Conservation (phyloP, 2,113 vertebrate genomes). For the Engystomops pustulosus region DNA sequence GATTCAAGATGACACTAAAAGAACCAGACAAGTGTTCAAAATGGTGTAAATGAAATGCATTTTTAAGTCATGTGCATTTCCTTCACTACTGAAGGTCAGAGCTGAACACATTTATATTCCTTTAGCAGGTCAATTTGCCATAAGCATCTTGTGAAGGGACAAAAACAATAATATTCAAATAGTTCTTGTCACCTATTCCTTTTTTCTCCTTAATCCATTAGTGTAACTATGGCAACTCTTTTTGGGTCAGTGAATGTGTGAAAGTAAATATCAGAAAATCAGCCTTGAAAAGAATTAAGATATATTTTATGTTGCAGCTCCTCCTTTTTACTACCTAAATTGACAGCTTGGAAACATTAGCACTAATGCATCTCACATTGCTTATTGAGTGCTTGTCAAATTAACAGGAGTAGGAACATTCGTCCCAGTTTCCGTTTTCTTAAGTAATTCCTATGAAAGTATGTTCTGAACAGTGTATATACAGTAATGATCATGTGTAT, state of each 20-base stretch:
- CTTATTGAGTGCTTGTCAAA: slow-evolving; percentile 35
- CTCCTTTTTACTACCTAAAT: slow-evolving; percentile 8
- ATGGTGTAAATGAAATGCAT: slow-evolving; percentile 20
- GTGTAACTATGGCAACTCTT: slow-evolving; percentile 28
- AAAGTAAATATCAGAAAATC: slow-evolving; percentile 24
- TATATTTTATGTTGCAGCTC: slow-evolving; percentile 35
- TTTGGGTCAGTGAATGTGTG: slow-evolving; percentile 5
- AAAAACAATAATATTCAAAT: slow-evolving; percentile 28
- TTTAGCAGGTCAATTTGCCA: slow-evolving; percentile 21
- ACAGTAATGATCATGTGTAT: too few species aligned
- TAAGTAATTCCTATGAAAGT: neutral
- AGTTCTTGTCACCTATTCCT: slow-evolving; percentile 13
- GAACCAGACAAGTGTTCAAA: slow-evolving; percentile 11
- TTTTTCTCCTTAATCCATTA: slow-evolving; percentile 37
- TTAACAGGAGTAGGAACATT: slow-evolving; percentile 9
- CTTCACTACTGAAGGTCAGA: neutral
- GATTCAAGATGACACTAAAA: slow-evolving; percentile 1
- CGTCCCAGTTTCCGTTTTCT: neutral
- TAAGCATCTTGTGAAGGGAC: neutral
- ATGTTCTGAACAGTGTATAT: neutral
- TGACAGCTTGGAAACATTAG: slow-evolving; percentile 20
- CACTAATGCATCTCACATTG: slow-evolving; percentile 31
- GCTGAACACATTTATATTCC: slow-evolving; percentile 15
- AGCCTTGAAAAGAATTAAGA: neutral
- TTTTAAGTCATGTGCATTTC: neutral